Conservation (phyloP, 2,888 invertebrate genomes). For the Dicyrtoma fusca region DNA sequence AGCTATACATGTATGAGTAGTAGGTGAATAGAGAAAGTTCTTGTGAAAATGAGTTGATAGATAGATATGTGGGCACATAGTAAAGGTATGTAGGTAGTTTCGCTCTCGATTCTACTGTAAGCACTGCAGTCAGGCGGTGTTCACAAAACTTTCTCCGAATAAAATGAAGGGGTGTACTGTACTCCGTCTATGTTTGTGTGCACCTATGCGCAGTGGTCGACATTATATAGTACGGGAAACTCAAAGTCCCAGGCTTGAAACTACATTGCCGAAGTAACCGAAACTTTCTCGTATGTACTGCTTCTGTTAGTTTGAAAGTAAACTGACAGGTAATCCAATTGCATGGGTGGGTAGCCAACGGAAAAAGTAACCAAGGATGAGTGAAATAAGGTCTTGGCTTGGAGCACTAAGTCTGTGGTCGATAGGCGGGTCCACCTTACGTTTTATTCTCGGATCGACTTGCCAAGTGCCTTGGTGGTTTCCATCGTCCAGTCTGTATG, state of each 20-base stretch:
- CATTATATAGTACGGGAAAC: neutral
- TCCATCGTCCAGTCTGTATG: too few relatives aligned
- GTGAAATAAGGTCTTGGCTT: constrained; percentile 22
- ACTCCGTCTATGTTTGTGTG: neutral
- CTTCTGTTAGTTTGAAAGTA: constrained; percentile 8
- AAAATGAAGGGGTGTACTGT: too few relatives aligned
- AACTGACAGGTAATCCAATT: constrained; percentile 39
- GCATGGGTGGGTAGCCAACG: constrained; percentile 24
- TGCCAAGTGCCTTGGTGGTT: too few relatives aligned
- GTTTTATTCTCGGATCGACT: too few relatives aligned
- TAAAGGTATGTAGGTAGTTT: too few relatives aligned
- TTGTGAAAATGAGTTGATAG: too few relatives aligned
- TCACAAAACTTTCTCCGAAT: too few relatives aligned
- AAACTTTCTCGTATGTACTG: neutral
- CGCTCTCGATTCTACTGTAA: too few relatives aligned
- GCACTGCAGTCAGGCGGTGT: too few relatives aligned
- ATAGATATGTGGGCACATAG: too few relatives aligned
- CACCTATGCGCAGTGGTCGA: neutral
- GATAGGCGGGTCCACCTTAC: constrained; percentile 21
- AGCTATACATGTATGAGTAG: neutral
- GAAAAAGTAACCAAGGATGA: constrained; percentile 7
- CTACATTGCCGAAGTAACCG: too few relatives aligned
- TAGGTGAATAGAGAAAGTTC: neutral
- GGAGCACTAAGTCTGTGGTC: constrained; percentile 10
- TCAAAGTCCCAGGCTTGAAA: neutral